Evolutionary conservation across 2,797 vertebrate species (phyloP).

Genomic region (Urosaurus nigricauda): DNA sequence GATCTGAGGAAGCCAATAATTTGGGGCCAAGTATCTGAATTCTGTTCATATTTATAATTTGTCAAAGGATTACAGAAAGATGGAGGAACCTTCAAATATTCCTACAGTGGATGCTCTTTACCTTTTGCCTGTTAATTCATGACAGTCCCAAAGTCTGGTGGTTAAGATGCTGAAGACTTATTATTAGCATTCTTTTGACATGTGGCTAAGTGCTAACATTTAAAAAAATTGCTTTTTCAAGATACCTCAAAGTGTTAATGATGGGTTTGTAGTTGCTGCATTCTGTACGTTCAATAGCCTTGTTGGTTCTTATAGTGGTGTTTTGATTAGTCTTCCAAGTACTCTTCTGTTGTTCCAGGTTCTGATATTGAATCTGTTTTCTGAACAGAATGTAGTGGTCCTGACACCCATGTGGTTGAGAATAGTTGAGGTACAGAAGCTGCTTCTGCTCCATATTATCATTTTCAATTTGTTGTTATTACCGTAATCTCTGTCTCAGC

Average conservation of each 20-base stretch:
- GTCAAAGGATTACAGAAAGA: background rate
- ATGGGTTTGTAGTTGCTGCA: background rate
- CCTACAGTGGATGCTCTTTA: background rate
- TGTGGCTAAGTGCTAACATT: background rate
- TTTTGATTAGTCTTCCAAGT: background rate
- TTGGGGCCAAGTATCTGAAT: background rate
- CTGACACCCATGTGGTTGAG: background rate
- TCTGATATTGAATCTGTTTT: background rate
- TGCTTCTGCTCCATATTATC: background rate
- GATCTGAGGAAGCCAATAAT: background rate
- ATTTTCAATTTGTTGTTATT: background rate
- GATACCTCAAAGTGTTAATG: background rate
- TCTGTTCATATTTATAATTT: background rate
- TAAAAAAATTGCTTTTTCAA: background rate
- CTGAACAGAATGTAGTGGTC: background rate
- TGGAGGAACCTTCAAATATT: background rate
- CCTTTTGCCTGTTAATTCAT: background rate
- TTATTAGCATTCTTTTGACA: background rate
- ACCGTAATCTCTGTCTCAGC: background rate
- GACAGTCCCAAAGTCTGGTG: background rate
- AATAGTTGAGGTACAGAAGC: background rate
- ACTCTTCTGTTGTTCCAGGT: background rate
- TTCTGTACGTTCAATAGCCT: background rate
- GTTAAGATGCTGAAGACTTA: background rate
- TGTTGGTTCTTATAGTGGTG: background rate